Percentiles rank a stretch among this genome's conserved stretches.
These are phyloP conservation scores for Andrena marginata DNA, from an alignment of 2,888 invertebrate genomes.

Conservation along the genomic window DNA sequence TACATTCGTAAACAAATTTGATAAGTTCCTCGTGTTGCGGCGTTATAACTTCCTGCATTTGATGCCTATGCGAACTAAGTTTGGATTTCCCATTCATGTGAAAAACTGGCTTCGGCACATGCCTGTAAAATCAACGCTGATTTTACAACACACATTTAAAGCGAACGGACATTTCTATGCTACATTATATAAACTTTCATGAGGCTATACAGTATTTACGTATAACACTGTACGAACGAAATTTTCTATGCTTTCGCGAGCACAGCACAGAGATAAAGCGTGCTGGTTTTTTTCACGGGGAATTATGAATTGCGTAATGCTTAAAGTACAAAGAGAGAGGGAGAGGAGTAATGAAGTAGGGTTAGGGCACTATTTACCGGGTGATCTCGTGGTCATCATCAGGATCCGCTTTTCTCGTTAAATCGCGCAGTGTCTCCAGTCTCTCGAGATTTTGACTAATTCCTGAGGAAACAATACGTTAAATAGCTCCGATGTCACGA, in stretches of 20 bases:
- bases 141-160: slow-evolving; percentile 9
- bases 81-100: slow-evolving; percentile 90
- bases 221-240: neutral
- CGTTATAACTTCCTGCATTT: slow-evolving; percentile 88
- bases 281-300: slow-evolving; percentile 26
- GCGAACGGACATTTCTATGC: neutral
- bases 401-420: slow-evolving; percentile 89
- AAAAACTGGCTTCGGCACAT: slow-evolving; percentile 93
- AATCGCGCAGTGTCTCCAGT: slow-evolving; percentile 91
- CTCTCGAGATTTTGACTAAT: slow-evolving; percentile 93
- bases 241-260: neutral
- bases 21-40: slow-evolving; percentile 96
- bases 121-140: slow-evolving; percentile 80
- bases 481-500: neutral
- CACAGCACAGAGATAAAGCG: slow-evolving; percentile 11
- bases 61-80: slow-evolving; percentile 87
- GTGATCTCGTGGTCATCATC: slow-evolving; percentile 86
- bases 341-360: slow-evolving; percentile 42
- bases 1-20: slow-evolving; percentile 94
- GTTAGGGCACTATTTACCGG: slow-evolving; percentile 77
- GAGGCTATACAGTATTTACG: neutral
- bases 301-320: slow-evolving; percentile 69
- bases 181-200: slow-evolving; percentile 17
- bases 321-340: slow-evolving; percentile 41
- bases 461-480: slow-evolving; percentile 85